A percentile compares a stretch with the other conserved stretches of the same genome.
These are phyloP conservation scores for Adineta ricciae DNA, from an alignment of 2,888 invertebrate species.

Conservation along the genomic window DNA sequence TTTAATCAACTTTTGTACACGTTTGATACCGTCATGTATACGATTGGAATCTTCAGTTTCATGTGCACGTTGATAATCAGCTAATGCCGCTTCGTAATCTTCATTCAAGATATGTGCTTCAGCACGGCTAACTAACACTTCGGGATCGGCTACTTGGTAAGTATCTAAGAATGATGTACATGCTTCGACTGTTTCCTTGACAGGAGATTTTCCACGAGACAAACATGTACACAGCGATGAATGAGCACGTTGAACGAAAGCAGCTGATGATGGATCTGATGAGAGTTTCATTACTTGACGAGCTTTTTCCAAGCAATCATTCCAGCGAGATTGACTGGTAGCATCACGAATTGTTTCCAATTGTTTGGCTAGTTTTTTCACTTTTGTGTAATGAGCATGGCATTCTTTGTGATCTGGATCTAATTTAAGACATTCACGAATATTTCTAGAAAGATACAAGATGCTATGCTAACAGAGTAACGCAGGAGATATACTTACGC, in stretches of 20 bases:
- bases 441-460: slow-evolving; percentile 57
- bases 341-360: slow-evolving; percentile 50
- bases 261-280: slow-evolving; percentile 16
- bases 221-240: slow-evolving; percentile 23
- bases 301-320: slow-evolving; percentile 42
- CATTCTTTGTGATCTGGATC: slow-evolving; percentile 95
- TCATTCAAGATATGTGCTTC: slow-evolving; percentile 81
- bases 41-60: slow-evolving; percentile 68
- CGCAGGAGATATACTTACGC: slow-evolving; percentile 55
- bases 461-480: neutral
- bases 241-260: slow-evolving; percentile 20
- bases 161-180: slow-evolving; percentile 69
- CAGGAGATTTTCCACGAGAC: slow-evolving; percentile 59
- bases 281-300: slow-evolving; percentile 14
- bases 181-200: slow-evolving; percentile 62
- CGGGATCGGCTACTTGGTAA: slow-evolving; percentile 58
- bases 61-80: slow-evolving; percentile 72
- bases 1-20: slow-evolving; percentile 80
- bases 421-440: slow-evolving; percentile 86
- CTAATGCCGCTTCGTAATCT: slow-evolving; percentile 73
- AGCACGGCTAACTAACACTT: slow-evolving; percentile 74
- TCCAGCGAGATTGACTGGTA: slow-evolving; percentile 42
- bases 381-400: slow-evolving; percentile 84
- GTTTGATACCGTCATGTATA: slow-evolving; percentile 76
- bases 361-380: slow-evolving; percentile 79